Evolutionary conservation across 1,140 invertebrate genomes (phyloP).

Genomic region (Acromyrmex echinatior): DNA sequence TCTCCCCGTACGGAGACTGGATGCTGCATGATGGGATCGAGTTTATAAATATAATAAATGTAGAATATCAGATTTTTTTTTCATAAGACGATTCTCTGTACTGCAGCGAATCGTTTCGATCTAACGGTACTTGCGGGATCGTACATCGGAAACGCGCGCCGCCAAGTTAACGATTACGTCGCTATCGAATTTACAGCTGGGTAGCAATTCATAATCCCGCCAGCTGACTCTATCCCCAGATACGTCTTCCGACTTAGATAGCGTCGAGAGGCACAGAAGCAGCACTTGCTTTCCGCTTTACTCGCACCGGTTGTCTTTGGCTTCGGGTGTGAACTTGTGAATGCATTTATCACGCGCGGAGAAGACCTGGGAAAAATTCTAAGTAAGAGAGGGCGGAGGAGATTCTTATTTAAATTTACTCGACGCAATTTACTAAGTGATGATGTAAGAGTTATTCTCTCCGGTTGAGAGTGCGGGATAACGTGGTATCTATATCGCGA

Average conservation of each 20-base stretch:
- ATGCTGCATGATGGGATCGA: background rate
- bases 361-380: conserved; percentile 33
- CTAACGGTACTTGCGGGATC: conserved; percentile 9
- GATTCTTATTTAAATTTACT: conserved; percentile 26
- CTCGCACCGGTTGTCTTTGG: background rate
- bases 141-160: conserved; percentile 31
- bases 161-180: conserved; percentile 51
- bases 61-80: conserved; percentile 22
- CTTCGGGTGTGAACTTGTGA: conserved; percentile 36
- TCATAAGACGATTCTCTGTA: background rate
- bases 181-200: conserved; percentile 55
- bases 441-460: conserved; percentile 32
- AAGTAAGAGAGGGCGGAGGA: background rate
- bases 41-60: conserved; percentile 29
- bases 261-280: conserved; percentile 29
- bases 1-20: background rate
- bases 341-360: background rate
- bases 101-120: background rate
- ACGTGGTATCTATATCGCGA: conserved; percentile 17
- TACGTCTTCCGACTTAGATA: conserved; percentile 61
- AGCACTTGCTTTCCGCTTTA: conserved; percentile 2
- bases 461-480: background rate
- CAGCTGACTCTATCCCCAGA: conserved; percentile 48
- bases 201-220: conserved; percentile 52
- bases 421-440: conserved; percentile 12